Evolutionary conservation across 2,797 vertebrate species (phyloP).

Genomic region (Sebastes reedi): DNA sequence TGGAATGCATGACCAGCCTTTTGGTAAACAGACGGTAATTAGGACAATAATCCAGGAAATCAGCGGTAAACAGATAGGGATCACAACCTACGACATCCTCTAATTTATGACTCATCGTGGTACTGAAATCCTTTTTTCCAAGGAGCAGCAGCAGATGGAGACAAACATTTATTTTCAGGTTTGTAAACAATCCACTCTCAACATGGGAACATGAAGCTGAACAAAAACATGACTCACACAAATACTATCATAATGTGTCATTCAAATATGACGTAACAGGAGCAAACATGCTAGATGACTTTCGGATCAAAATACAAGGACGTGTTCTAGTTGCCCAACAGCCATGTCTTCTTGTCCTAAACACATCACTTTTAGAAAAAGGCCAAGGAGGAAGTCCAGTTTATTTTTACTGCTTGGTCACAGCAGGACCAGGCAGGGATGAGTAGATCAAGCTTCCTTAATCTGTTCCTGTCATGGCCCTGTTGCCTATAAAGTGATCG

Average conservation of each 20-base stretch:
- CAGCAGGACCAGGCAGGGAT: constrained; percentile 7
- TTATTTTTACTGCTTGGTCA: constrained; percentile 59
- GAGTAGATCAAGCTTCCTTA: constrained; percentile 50
- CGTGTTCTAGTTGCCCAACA: not conserved
- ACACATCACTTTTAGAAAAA: not conserved
- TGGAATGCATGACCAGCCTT: constrained; percentile 40
- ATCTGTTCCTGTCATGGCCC: constrained; percentile 34
- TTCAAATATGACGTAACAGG: not conserved
- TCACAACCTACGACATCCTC: not conserved
- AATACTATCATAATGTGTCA: not conserved
- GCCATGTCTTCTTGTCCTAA: not conserved
- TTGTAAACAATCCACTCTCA: not conserved
- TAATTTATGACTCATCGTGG: not conserved
- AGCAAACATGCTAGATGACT: not conserved
- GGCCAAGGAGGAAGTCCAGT: constrained; percentile 31
- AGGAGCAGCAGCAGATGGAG: constrained; percentile 44
- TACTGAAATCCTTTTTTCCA: not conserved
- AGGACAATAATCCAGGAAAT: constrained; percentile 1
- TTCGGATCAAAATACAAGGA: not conserved
- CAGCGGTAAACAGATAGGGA: not conserved
- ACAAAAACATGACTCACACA: constrained; percentile 38
- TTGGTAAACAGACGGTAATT: not conserved
- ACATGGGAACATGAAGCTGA: not conserved
- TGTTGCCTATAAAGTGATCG: constrained; percentile 1
- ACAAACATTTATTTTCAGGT: constrained; percentile 8